Evolutionary conservation across 2,797 vertebrate genomes (phyloP).

Genomic region (Gymnocypris eckloni): DNA sequence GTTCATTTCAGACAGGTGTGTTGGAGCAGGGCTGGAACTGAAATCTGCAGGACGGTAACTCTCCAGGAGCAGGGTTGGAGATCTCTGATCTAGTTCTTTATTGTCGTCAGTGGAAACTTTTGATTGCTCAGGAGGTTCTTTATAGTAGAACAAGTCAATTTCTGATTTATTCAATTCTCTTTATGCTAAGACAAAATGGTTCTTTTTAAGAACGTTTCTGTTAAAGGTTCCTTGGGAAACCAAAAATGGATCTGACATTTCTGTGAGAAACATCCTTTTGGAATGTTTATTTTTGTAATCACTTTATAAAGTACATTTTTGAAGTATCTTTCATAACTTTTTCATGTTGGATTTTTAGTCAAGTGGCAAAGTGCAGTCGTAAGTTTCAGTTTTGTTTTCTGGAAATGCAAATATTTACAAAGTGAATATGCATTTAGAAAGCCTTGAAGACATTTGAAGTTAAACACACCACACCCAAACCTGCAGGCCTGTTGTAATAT

Average conservation of each 20-base stretch:
- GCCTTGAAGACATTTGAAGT: slow-evolving; percentile 15
- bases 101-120: background rate
- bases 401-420: background rate
- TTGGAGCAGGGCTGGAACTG: no score
- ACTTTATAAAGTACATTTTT: background rate
- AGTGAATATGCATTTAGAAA: background rate
- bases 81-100: background rate
- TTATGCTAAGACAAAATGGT: no score
- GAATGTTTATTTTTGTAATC: background rate
- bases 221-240: background rate
- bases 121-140: background rate
- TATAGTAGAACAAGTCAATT: background rate
- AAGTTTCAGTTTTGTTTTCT: background rate
- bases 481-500: slow-evolving; percentile 10
- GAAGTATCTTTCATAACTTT: background rate
- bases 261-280: background rate
- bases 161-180: background rate
- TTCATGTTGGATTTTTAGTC: background rate
- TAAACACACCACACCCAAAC: slow-evolving; percentile 20
- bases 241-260: background rate
- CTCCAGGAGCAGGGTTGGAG: no score
- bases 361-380: background rate
- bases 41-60: no score
- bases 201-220: background rate
- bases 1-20: no score